phyloP scores from a whole-genome alignment of 2,888 invertebrate species.

The Platynereis dumerilii region DNA sequence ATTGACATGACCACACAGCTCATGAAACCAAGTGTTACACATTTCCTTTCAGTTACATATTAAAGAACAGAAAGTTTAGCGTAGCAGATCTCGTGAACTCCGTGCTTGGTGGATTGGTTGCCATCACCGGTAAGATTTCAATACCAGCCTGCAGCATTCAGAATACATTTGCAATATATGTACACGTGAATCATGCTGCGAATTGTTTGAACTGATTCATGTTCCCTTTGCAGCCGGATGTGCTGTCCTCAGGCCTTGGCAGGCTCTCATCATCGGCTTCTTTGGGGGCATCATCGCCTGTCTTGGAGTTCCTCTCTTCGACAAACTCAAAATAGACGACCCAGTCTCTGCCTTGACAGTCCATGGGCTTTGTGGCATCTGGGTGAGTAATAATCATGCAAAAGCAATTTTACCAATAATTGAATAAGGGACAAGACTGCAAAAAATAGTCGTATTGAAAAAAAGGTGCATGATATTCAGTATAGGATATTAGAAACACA shows the following conservation, averaged over 20 bases:
- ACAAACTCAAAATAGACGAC: slow-evolving; percentile 81
- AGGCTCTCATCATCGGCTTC: slow-evolving; percentile 81
- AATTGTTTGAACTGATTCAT: too few species aligned
- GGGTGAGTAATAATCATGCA: slow-evolving; percentile 44
- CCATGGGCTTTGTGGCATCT: slow-evolving; percentile 49
- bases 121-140: slow-evolving; percentile 74
- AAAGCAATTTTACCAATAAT: too few species aligned
- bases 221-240: slow-evolving; percentile 56
- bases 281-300: slow-evolving; percentile 80
- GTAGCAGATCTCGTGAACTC: slow-evolving; percentile 88
- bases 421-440: too few species aligned
- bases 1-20: slow-evolving; percentile 5
- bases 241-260: slow-evolving; percentile 81
- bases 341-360: slow-evolving; percentile 88
- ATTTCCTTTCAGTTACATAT: slow-evolving; percentile 24
- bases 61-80: slow-evolving; percentile 71
- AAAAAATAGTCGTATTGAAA: too few species aligned
- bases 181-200: too few species aligned
- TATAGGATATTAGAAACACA: too few species aligned
- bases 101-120: slow-evolving; percentile 83
- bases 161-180: neutral
- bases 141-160: neutral
- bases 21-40: neutral
- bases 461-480: too few species aligned
- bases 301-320: slow-evolving; percentile 76